Base-by-base conservation (phyloP, 2,888 invertebrate species). In the Volucella inanis region DNA sequence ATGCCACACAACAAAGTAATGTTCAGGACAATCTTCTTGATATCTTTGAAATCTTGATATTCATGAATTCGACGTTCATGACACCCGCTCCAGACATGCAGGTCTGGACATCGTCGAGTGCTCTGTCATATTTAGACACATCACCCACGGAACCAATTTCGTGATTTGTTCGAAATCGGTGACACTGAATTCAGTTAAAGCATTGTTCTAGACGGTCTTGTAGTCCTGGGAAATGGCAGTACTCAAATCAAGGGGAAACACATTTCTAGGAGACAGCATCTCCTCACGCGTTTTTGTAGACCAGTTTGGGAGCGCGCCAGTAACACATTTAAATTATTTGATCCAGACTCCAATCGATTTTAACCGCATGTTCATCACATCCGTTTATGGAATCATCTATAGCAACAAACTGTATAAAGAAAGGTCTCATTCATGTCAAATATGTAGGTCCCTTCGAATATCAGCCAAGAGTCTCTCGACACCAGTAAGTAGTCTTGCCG, bases 141-240 rank as follows among this genome's bases (percentile, higher is more conserved):
- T 95, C 94, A 11, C 98, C 98, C 31, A 97, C 90, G 0, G 96
- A 95, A 0, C 97, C 98, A 6, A 96, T 98, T 93, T 98, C 98
- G 90, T 98, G 98, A 87, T 98, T 94, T 57, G 98, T 94, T 6
- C 98, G 90, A 6, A 94, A 94, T 52, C 94, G 94, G 90, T 88
- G 1, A 83, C 50, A 1, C 55, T 59, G 2, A 80, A 47, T 11
- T 52, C 38, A 8, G 59, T 11, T 31, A 50, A 92, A 88, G 82
- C 93, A 89, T 61, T 92, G 89, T 31, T 92, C 89, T 81, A 90
- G 9, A 94, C 91, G 79, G 92, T 91, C 88, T 92, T 90, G 91
- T 94, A 94, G 11, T 93, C 92, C 1, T 90, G 88, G 0, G 92
- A 89, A 6, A 91, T 90, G 3, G 90, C 94, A 70, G 92, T 93